Percentiles rank a stretch among this genome's conserved stretches.
These are phyloP conservation scores for Drosophila kokeensis DNA, from an alignment of 2,888 invertebrate genomes.

Conservation along the genomic window DNA sequence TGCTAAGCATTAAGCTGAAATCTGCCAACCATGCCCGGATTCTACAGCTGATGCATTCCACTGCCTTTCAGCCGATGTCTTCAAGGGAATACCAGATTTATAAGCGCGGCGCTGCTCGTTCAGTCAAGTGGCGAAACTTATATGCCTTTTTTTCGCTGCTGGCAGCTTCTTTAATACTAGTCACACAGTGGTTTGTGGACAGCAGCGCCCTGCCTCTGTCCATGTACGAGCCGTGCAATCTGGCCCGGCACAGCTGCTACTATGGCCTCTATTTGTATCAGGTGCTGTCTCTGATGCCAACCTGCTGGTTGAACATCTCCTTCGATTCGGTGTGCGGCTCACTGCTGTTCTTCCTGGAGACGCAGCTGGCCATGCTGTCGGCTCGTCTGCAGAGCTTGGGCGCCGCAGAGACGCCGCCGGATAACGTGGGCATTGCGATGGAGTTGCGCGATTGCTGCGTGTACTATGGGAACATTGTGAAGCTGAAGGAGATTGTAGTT, in stretches of 20 bases:
- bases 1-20: slow-evolving; percentile 47
- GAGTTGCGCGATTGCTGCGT: slow-evolving; percentile 65
- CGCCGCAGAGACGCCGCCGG: background rate
- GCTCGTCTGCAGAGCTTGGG: slow-evolving; percentile 67
- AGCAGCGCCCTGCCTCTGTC: slow-evolving; percentile 54
- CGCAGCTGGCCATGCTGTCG: slow-evolving; percentile 70
- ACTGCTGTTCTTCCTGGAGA: slow-evolving; percentile 61
- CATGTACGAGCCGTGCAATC: slow-evolving; percentile 67
- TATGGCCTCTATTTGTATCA: slow-evolving; percentile 58
- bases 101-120: slow-evolving; percentile 14
- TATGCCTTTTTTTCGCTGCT: slow-evolving; percentile 52
- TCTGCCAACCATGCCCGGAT: slow-evolving; percentile 32
- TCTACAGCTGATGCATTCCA: slow-evolving; percentile 44
- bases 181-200: slow-evolving; percentile 53
- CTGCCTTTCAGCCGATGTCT: slow-evolving; percentile 35
- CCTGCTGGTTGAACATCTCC: slow-evolving; percentile 73
- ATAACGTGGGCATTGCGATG: slow-evolving; percentile 29
- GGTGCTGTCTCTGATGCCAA: slow-evolving; percentile 48
- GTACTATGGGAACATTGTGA: slow-evolving; percentile 60
- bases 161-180: slow-evolving; percentile 49
- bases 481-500: slow-evolving; percentile 60
- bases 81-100: slow-evolving; percentile 42
- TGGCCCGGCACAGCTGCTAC: slow-evolving; percentile 47
- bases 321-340: slow-evolving; percentile 68
- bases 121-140: slow-evolving; percentile 50